A percentile compares a stretch with the other conserved stretches of the same genome.
phyloP scores from a whole-genome alignment of 2,888 invertebrate species.

The Syrista parreyssii region DNA sequence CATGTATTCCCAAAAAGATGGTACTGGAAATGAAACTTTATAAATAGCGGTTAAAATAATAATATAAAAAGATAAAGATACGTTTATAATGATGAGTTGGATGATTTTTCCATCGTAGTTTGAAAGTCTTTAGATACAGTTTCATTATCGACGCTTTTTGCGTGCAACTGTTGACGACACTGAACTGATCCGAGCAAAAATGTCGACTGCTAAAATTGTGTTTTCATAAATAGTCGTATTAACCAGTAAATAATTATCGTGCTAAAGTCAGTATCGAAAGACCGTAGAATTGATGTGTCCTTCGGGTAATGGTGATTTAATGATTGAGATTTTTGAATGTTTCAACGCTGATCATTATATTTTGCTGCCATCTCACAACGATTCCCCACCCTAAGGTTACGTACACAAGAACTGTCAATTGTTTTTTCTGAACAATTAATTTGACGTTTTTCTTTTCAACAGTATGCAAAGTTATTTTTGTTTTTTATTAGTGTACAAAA shows the following conservation, averaged over 20 bases:
- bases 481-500: background rate
- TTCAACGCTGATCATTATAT: background rate
- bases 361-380: background rate
- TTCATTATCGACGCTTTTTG: background rate
- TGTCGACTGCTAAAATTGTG: slow-evolving; percentile 24
- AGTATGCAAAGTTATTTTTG: background rate
- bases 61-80: background rate
- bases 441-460: background rate
- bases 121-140: background rate
- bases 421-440: background rate
- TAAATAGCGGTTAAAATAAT: too few relatives aligned
- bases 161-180: background rate
- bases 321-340: background rate
- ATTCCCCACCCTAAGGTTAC: background rate
- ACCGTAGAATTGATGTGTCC: background rate
- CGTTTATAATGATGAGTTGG: background rate
- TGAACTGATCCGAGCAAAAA: background rate
- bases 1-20: too few relatives aligned
- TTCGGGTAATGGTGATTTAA: background rate
- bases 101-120: background rate
- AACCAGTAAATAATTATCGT: background rate
- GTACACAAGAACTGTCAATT: background rate
- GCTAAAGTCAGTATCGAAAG: background rate
- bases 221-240: slow-evolving; percentile 19
- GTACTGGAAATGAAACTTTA: too few relatives aligned